These are phyloP conservation scores for Lamellibrachia columna DNA, from an alignment of 2,888 invertebrate genomes.

Conservation along the genomic window DNA sequence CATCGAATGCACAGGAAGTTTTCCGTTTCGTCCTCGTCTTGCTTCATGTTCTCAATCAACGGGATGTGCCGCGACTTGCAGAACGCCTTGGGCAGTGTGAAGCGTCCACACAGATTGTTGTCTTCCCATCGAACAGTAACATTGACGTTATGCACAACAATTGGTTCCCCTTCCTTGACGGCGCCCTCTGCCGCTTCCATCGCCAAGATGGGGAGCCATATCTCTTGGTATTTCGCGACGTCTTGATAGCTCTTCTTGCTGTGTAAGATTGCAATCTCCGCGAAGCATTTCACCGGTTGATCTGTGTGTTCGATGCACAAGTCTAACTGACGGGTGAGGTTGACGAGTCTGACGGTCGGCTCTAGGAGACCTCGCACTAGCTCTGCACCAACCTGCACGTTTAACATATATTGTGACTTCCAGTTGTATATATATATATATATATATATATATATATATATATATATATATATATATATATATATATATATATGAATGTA, in stretches of 20 bases:
- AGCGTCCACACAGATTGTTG: slow-evolving; percentile 26
- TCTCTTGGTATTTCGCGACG: slow-evolving; percentile 45
- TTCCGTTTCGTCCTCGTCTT: no score
- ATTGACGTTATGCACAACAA: no score
- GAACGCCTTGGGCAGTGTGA: slow-evolving; percentile 47
- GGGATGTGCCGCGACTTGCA: slow-evolving; percentile 49
- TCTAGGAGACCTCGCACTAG: slow-evolving; percentile 46
- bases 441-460: no score
- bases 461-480: no score
- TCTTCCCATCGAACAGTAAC: slow-evolving; percentile 28
- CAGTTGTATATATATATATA: no score
- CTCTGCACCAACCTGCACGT: slow-evolving; percentile 50
- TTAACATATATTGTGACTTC: no score
- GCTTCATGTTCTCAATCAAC: slow-evolving; percentile 28
- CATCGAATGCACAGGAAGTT: no score
- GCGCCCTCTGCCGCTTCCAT: no score
- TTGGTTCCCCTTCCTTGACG: no score
- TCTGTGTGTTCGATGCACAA: slow-evolving; percentile 57
- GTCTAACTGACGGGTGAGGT: slow-evolving; percentile 52
- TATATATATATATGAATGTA: background rate
- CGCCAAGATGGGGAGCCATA: no score
- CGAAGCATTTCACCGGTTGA: slow-evolving; percentile 48
- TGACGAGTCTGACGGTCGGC: slow-evolving; percentile 53
- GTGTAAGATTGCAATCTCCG: slow-evolving; percentile 23
- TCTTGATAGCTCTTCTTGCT: slow-evolving; percentile 42